Percentiles rank a stretch among this genome's conserved stretches.
Evolutionary conservation across 1,140 invertebrate species (phyloP).

Genomic region (Nasonia giraulti): DNA sequence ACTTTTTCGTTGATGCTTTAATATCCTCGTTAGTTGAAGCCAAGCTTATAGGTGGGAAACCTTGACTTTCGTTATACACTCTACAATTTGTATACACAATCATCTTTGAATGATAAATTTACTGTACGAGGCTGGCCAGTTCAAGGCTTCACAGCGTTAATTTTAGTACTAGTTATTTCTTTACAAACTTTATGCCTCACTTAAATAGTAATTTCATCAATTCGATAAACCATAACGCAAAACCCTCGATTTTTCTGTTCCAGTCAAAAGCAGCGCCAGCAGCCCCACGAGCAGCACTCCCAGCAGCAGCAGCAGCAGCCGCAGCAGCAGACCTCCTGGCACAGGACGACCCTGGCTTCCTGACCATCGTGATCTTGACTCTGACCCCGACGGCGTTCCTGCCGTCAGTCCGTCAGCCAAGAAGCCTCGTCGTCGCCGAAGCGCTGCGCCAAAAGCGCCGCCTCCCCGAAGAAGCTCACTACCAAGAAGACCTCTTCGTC

Average conservation of each 20-base stretch:
- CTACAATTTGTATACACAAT: neutral
- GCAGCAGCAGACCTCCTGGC: constrained; percentile 64
- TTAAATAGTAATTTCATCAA: too few relatives aligned
- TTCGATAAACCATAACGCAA: too few relatives aligned
- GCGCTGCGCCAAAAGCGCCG: neutral
- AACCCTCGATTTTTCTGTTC: constrained; percentile 51
- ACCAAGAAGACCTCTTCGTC: neutral
- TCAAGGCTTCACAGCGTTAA: neutral
- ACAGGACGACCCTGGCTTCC: constrained; percentile 69
- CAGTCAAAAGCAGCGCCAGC: constrained; percentile 60
- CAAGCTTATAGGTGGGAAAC: neutral
- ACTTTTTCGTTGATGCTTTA: neutral
- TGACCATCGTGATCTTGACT: constrained; percentile 64
- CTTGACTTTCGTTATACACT: neutral
- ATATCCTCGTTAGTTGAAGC: neutral
- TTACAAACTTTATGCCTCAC: too few relatives aligned
- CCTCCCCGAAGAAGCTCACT: neutral
- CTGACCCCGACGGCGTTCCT: constrained; percentile 50
- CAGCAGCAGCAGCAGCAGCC: constrained; percentile 34
- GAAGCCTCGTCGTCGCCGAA: neutral
- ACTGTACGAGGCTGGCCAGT: neutral
- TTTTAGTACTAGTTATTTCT: neutral
- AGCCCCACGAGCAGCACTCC: constrained; percentile 52
- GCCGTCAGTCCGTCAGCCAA: neutral
- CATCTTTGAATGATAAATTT: constrained; percentile 1